Evolutionary conservation across 2,888 invertebrate genomes (phyloP).

Genomic region (Lithodes maja): DNA sequence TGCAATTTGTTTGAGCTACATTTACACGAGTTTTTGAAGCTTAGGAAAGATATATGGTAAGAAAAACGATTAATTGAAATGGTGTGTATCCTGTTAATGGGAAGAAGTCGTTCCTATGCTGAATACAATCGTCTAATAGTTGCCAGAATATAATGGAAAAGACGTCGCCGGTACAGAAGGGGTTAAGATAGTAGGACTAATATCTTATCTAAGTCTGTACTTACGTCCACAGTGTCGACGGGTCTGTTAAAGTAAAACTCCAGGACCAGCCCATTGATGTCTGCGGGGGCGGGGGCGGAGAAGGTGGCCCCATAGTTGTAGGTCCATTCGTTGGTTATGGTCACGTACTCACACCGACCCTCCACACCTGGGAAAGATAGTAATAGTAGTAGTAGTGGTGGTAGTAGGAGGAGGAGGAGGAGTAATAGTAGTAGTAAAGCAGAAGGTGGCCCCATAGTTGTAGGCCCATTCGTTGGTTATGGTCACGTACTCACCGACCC

Average conservation of each 20-base stretch:
- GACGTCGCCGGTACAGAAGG: neutral
- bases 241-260: conserved; percentile 11
- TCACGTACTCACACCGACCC: neutral
- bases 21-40: too few relatives aligned
- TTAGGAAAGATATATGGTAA: too few relatives aligned
- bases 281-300: neutral
- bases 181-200: too few relatives aligned
- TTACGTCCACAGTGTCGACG: conserved; percentile 21
- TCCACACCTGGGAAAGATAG: neutral
- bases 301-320: conserved; percentile 29
- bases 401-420: too few relatives aligned
- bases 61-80: too few relatives aligned
- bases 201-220: neutral
- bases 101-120: too few relatives aligned
- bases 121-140: too few relatives aligned
- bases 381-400: neutral
- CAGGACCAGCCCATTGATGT: neutral
- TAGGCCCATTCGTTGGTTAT: conserved; percentile 15
- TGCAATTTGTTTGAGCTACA: too few relatives aligned
- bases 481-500: neutral
- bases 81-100: too few relatives aligned
- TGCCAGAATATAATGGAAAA: neutral
- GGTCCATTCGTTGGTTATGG: conserved; percentile 13
- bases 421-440: too few relatives aligned
- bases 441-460: conserved; percentile 30